phyloP scores from a whole-genome alignment of 2,113 vertebrate genomes.

The Saccopteryx leptura region DNA sequence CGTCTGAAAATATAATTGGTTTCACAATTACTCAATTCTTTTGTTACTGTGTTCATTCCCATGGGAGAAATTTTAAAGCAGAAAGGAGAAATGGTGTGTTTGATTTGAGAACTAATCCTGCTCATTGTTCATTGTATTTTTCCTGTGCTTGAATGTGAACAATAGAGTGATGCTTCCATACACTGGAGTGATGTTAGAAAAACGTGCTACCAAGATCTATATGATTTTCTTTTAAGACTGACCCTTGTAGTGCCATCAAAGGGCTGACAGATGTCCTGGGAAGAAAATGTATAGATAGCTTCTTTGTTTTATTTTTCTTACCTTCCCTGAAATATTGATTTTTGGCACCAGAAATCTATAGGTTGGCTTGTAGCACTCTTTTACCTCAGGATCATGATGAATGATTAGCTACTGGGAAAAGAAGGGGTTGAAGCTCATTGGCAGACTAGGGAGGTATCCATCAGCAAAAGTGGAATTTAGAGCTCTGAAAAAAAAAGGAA shows the following conservation, averaged over 20 bases:
- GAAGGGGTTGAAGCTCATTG: neutral
- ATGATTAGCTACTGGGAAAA: neutral
- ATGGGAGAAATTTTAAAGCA: neutral
- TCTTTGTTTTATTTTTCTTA: neutral
- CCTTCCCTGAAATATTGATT: neutral
- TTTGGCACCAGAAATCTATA: neutral
- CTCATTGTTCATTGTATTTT: neutral
- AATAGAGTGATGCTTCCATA: neutral
- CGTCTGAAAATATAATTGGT: slow-evolving; percentile 24
- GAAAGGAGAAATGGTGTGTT: slow-evolving; percentile 12
- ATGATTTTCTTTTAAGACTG: neutral
- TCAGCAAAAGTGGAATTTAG: neutral
- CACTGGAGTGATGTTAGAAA: neutral
- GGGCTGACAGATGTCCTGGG: neutral
- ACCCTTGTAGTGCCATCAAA: neutral
- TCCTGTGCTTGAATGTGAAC: neutral
- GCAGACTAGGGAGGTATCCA: neutral
- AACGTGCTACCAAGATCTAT: rapidly evolving
- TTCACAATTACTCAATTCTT: slow-evolving; percentile 27
- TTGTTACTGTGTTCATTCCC: neutral
- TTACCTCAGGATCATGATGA: neutral
- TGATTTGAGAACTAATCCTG: neutral
- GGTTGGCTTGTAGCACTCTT: neutral
- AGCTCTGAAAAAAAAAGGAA: neutral
- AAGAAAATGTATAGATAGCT: neutral